Evolutionary conservation across 2,797 vertebrate genomes (phyloP), one percentile per base, ranked within the genome.

Genomic region (Moxostoma hubbsi): DNA sequence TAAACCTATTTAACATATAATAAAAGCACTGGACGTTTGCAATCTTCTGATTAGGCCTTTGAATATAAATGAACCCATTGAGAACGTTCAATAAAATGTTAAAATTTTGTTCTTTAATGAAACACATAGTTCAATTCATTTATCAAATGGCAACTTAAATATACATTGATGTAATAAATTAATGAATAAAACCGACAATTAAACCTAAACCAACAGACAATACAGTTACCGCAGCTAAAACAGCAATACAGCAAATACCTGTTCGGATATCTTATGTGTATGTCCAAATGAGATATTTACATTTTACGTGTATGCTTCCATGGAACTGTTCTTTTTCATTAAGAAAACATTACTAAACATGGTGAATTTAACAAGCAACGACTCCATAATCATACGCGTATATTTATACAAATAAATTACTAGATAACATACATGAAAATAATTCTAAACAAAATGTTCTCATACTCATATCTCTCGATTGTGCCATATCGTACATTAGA

Each of bases 281-380:
- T 93, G 92, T 93, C 92, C 90, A 91, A 94, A 96, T 95, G 95
- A 95, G 93, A 94, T 98, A 98, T 98, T 98, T 99, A 98, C 97
- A 98, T 91, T 92, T 93, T 95, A 95, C 94, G 92, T 90, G 86
- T 93, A 93, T 90, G 93, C 88, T 80, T 93, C 90, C 88, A 93
- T 90, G 92, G 90, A 94, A 93, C 93, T 92, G 90, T 85, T 90
- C 84, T 83, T 93, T 90, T 90, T 89, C 84, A 86, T 85, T 82
- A 92, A 92, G 92, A 94, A 94, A 95, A 95, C 94, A 93, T 92
- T 93, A 95, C 86, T 89, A 93, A 96, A 96, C 93, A 94, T 87
- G 87, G 93, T 97, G 95, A 95, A 89, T 95, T 94, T 92, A 94
- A 95, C 94, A 96, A 96, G 94, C 94, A 95, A 95, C 92, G 94